Percentiles rank a stretch among this genome's conserved stretches.
Evolutionary conservation across 1,140 invertebrate species (phyloP).

Genomic region (Apis cerana): DNA sequence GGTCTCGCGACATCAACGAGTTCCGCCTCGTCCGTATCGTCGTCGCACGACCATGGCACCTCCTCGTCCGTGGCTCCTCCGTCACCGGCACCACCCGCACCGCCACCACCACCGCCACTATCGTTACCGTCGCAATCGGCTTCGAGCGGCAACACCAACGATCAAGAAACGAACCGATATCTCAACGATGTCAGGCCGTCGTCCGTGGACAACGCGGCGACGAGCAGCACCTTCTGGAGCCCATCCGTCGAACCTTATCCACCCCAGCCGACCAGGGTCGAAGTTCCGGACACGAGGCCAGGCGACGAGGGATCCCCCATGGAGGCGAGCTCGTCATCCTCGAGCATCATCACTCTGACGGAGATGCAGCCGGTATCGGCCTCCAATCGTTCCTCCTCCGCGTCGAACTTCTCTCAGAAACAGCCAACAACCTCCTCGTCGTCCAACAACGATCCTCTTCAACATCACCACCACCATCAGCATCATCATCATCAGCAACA

Average conservation of each 20-base stretch:
- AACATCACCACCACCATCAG: constrained; percentile 3
- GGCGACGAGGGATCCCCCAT: constrained; percentile 72
- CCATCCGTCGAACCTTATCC: constrained; percentile 74
- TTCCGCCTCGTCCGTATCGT: constrained; percentile 77
- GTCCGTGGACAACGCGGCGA: constrained; percentile 46
- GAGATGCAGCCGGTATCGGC: constrained; percentile 75
- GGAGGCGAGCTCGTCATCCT: constrained; percentile 60
- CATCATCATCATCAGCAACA: constrained; percentile 75
- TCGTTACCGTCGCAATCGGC: constrained; percentile 70
- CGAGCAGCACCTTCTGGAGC: constrained; percentile 68
- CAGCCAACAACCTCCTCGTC: constrained; percentile 20
- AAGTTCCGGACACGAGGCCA: constrained; percentile 76
- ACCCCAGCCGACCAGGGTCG: constrained; percentile 75
- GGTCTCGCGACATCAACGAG: constrained; percentile 71
- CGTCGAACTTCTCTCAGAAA: constrained; percentile 30
- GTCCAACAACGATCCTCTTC: constrained; percentile 4
- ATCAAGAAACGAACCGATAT: constrained; percentile 61
- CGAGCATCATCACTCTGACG: constrained; percentile 71
- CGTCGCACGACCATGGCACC: constrained; percentile 70
- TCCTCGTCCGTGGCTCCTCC: constrained; percentile 52
- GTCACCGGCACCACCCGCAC: constrained; percentile 50
- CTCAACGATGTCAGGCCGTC: constrained; percentile 55
- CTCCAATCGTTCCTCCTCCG: constrained; percentile 38
- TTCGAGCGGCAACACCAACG: constrained; percentile 53
- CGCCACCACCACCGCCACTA: constrained; percentile 53